A percentile compares a stretch with the other conserved stretches of the same genome.
These are phyloP conservation scores for Piscicola geometra DNA, from an alignment of 2,888 invertebrate genomes.

Conservation along the genomic window DNA sequence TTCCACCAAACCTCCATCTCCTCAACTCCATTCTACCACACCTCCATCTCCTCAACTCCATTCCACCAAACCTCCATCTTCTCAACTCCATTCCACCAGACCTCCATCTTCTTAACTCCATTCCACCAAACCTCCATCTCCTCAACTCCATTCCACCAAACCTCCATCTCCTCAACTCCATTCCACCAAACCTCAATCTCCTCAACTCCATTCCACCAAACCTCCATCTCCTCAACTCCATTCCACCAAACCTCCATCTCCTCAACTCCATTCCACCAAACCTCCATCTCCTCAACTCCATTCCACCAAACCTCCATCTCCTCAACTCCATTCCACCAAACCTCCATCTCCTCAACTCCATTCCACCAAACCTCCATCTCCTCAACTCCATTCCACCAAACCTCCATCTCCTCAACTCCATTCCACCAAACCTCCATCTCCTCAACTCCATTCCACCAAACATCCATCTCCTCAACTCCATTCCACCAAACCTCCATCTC, in stretches of 20 bases:
- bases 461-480: conserved; percentile 3
- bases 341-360: neutral
- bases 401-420: neutral
- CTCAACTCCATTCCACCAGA: neutral
- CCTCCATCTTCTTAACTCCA: neutral
- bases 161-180: neutral
- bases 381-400: neutral
- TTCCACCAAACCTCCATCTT: conserved; percentile 1
- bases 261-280: neutral
- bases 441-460: neutral
- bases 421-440: neutral
- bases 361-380: neutral
- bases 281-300: neutral
- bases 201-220: neutral
- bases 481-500: neutral
- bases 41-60: conserved; percentile 1
- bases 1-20: neutral
- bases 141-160: neutral
- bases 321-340: neutral
- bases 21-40: neutral
- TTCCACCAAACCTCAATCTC: neutral
- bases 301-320: neutral
- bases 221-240: neutral
- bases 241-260: neutral
- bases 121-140: neutral